A percentile compares a stretch with the other conserved stretches of the same genome.
Conservation (phyloP, 1,140 invertebrate species). For the Hestina assimilis region DNA sequence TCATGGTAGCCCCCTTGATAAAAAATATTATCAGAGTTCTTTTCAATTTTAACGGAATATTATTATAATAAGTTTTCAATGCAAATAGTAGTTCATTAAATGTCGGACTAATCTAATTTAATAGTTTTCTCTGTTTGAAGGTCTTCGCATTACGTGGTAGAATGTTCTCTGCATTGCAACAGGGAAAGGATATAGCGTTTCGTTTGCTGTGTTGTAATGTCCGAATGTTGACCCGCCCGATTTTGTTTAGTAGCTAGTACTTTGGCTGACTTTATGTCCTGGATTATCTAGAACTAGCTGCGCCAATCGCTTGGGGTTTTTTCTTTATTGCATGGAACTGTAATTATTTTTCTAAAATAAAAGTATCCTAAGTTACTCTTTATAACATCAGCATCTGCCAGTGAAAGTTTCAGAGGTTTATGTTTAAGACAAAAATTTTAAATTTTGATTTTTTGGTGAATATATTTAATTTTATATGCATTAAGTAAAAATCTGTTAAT, state of each 20-base stretch:
- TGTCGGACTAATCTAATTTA: slow-evolving; percentile 14
- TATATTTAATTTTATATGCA: too few species aligned
- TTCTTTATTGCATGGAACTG: too few species aligned
- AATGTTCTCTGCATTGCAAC: slow-evolving; percentile 26
- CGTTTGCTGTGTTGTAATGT: slow-evolving; percentile 35
- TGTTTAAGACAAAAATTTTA: too few species aligned
- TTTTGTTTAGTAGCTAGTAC: neutral
- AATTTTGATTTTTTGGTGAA: too few species aligned
- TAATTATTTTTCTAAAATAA: too few species aligned
- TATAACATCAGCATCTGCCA: too few species aligned
- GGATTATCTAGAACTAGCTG: neutral
- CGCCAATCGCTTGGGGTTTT: too few species aligned
- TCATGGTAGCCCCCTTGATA: too few species aligned
- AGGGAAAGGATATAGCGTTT: slow-evolving; percentile 52
- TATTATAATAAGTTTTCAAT: neutral
- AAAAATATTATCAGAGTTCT: neutral
- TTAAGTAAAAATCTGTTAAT: too few species aligned
- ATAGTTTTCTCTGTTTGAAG: slow-evolving; percentile 28
- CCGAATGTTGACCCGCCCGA: slow-evolving; percentile 18
- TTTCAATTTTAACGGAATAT: neutral
- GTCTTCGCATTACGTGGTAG: slow-evolving; percentile 13
- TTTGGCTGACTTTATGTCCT: neutral
- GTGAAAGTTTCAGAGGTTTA: too few species aligned
- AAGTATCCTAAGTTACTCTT: too few species aligned
- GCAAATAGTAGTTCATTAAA: neutral